Evolutionary conservation across 1,140 invertebrate species (phyloP), one percentile per base, ranked within the genome.

Genomic region (Conus ventricosus): DNA sequence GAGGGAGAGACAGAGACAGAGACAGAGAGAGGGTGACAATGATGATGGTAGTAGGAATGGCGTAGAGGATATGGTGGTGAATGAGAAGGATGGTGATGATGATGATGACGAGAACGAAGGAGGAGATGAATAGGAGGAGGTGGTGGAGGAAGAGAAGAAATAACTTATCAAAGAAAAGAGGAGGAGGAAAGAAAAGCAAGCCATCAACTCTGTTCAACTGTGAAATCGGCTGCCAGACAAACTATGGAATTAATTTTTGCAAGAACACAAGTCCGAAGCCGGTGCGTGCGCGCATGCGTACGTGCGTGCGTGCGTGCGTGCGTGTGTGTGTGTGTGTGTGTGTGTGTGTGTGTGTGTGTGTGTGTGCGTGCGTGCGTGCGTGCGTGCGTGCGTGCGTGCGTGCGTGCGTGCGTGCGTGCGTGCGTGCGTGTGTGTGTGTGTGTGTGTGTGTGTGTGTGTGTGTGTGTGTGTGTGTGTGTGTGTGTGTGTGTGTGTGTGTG

Each of bases 391-490:
- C 10, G 67, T 71, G 67, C 10, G 67, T 71, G 67, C 10, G 67
- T 71, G 67, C 10, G 13, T 71, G 67, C 10, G 67, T 71, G 67
- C 10, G 67, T 71, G 67, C 0, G 67, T 71, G 67, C 10, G 67
- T 71, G 67, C 10, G 67, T 71, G 67, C 10, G 67, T 71, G 67
- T 71, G 67, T 71, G 67, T 71, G 67, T 71, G 67, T 71, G 67
- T 71, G 67, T 71, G 67, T 71, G 67, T 71, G 67, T 71, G 67
- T 71, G 67, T 71, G 67, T 71, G 67, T 71, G 67, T 71, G 67
- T 71, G 67, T 20, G 67, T 71, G 67, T 20, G 13, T 71, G 20
- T 71, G 67, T 23, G 67, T 71, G 67, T 23, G 67, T 71, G 67
- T 23, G 20, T 20, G 20, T 71, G 67, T 71, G 67, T 71, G 67